Base-by-base conservation (phyloP, 2,797 vertebrate species). In the Linurgus olivaceus region DNA sequence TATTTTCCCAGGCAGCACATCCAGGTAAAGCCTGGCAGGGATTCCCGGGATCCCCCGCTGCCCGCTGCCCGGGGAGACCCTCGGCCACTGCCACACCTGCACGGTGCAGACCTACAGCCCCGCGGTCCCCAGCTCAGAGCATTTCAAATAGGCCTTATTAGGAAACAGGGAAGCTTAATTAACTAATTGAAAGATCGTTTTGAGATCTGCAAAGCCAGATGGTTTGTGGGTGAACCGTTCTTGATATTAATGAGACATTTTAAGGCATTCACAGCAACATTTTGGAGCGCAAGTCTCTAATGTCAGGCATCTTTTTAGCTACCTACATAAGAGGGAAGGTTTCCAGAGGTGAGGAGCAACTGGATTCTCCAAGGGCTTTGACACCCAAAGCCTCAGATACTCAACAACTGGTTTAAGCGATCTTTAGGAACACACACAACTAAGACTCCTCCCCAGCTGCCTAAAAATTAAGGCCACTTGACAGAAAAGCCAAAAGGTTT, bases 211-310 rank as follows among this genome's bases (percentile, higher is more conserved):
- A 84, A 94, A 94, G 86, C 40, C 93, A 94, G 96, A 90, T 88
- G 94, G 94, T 88, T 91, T 57, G 96, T 91, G 95, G 95, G 93
- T 88, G 95, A 96, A 91, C 62, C 1, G 4, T 63, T 61, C 61
- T 88, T 70, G 70, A 73, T 92, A 93, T 90, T 88, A 81, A 93
- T 40, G 48, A 71, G 90, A 88, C 91, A 86, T 94, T 96, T 95
- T 76, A 65, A 96, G 86, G 88, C 55, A 6, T 52, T 80, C 37
- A 10, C 76, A 51, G 66, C 87, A 79, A 73, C 12, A 4, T 73
- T 84, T 88, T 20, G 55, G 63, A 90, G 85, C 4, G 1, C 11
- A 2, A 86, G 88, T 42, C 73, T 88, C 90, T 93, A 25, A 71
- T 67, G 87, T 57, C 89, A 90, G 95, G 68, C 76, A 29, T 50